Evolutionary conservation across 2,888 invertebrate species (phyloP), one percentile per base, ranked within the genome.

Genomic region (Calameuta idolon): DNA sequence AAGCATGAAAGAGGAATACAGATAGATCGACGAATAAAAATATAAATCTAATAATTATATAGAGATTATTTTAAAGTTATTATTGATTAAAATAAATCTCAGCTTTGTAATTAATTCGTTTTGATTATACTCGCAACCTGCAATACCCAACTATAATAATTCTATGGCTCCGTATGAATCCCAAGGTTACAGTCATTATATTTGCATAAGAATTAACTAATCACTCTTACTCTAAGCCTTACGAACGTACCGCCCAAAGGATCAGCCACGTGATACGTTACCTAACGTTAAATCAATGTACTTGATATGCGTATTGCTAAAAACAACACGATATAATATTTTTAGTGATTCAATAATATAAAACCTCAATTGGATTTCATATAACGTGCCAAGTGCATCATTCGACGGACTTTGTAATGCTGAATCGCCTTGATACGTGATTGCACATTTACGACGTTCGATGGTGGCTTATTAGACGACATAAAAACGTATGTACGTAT

Each of bases 21-120:
- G 11, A 30, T 69, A 68, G 71, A 34, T 68, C 73, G 78, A 78
- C 71, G 76, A 55, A 34, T 71, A 76, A 76, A 79, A 74, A 68
- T 73, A 78, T 78, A 76, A 78, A 82, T 87, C 86, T 87, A 86
- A 86, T 88, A 86, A 88, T 87, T 86, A 89, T 87, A 89, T 89
- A 88, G 87, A 90, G 87, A 88, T 90, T 90, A 90, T 90, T 90
- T 90, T 89, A 87, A 90, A 89, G 86, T 88, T 87, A 89, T 86
- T 87, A 90, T 87, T 88, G 87, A 87, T 87, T 89, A 85, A 89
- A 90, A 90, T 90, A 90, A 90, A 90, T 89, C 85, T 90, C 89
- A 88, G 89, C 90, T 90, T 90, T 90, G 85, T 90, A 90, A 87
- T 75, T 81, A 73, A 15, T 78, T 77, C 78, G 82, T 82, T 80